Evolutionary conservation across 2,888 invertebrate species (phyloP).

Genomic region (Acrocyrtus sp.): DNA sequence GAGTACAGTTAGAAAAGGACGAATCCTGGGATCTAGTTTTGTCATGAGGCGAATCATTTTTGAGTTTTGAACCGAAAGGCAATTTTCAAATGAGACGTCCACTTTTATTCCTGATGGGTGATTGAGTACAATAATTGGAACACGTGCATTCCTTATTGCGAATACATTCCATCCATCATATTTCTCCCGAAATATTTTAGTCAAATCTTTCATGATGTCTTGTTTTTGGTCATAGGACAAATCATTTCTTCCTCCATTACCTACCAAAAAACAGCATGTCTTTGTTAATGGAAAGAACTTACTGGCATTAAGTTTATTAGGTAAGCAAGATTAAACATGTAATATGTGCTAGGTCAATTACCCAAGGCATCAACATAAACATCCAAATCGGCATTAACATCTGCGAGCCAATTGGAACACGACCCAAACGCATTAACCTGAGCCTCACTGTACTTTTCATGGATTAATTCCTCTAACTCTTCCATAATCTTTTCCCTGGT

Average conservation of each 20-base stretch:
- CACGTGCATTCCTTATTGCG: conserved; percentile 6
- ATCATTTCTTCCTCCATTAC: conserved; percentile 29
- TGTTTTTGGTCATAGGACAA: not conserved
- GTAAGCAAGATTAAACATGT: too few relatives aligned
- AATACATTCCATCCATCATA: conserved; percentile 10
- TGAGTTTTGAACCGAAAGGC: conserved; percentile 36
- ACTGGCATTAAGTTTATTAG: not conserved
- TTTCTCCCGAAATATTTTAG: not conserved
- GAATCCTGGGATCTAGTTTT: conserved; percentile 20
- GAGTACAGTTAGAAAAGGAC: conserved; percentile 24
- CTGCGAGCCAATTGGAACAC: conserved; percentile 37
- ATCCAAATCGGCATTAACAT: conserved; percentile 41
- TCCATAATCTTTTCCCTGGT: conserved; percentile 22
- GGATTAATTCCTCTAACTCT: conserved; percentile 26
- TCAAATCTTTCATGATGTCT: conserved; percentile 13
- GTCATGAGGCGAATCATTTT: conserved; percentile 27
- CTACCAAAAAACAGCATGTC: too few relatives aligned
- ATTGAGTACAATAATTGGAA: conserved; percentile 21
- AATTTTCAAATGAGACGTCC: conserved; percentile 36
- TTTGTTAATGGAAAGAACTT: too few relatives aligned
- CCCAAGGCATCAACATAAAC: conserved; percentile 25
- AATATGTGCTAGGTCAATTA: not conserved
- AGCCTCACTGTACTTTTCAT: conserved; percentile 23
- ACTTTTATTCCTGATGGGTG: conserved; percentile 31
- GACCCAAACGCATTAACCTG: conserved; percentile 29